Percentiles rank a stretch among this genome's conserved stretches.
Evolutionary conservation across 2,113 vertebrate species (phyloP).

Genomic region (mouse (Mus musculus)): DNA sequence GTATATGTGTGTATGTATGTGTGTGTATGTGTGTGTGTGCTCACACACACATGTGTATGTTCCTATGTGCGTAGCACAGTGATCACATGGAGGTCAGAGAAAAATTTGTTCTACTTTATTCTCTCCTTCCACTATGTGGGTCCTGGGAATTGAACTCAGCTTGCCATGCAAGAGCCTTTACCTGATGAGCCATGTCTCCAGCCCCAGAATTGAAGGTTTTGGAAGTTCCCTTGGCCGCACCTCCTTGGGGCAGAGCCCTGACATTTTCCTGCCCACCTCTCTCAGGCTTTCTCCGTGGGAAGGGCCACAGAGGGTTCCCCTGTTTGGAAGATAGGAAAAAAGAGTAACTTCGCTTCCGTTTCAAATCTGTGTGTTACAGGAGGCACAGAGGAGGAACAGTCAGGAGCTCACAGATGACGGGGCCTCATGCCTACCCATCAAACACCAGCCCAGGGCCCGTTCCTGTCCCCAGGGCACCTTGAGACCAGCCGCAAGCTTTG

Average conservation of each 20-base stretch:
- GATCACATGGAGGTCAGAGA: background rate
- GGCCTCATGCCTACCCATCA: background rate
- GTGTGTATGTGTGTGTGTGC: too few relatives aligned
- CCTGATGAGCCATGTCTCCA: background rate
- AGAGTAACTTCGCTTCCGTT: background rate
- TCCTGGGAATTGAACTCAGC: background rate
- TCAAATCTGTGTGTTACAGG: background rate
- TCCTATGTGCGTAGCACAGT: too few relatives aligned
- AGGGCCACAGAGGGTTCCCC: background rate
- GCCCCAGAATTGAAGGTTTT: background rate
- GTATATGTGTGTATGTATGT: too few relatives aligned
- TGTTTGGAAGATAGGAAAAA: background rate
- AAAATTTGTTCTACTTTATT: background rate
- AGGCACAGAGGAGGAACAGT: slow-evolving; percentile 27
- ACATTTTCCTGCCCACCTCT: background rate
- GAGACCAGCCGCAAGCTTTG: slow-evolving; percentile 48
- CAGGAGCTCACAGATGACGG: slow-evolving; percentile 25
- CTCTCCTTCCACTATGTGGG: background rate
- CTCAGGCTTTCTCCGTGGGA: background rate
- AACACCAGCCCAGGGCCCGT: slow-evolving; percentile 37
- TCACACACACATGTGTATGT: background rate
- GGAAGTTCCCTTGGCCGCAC: background rate
- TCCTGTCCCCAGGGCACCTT: slow-evolving; percentile 66
- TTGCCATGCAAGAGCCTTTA: background rate
- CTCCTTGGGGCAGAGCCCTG: background rate